Evolutionary conservation across 1,140 invertebrate genomes (phyloP).

Genomic region (Tetragonula clypearis): DNA sequence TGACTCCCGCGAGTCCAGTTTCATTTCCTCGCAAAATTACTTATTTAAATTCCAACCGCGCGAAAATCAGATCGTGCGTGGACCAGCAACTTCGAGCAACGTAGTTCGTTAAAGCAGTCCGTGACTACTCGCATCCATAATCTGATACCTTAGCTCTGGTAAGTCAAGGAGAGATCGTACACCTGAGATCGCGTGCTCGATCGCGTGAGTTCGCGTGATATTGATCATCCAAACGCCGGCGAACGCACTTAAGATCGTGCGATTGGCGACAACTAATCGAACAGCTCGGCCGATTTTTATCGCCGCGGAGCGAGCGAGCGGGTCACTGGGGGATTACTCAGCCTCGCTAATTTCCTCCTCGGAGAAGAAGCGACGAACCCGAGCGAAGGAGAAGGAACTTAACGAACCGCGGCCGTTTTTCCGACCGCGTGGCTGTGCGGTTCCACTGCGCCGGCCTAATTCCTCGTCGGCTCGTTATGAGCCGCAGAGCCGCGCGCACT

Average conservation of each 20-base stretch:
- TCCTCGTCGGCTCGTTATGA: conserved; percentile 44
- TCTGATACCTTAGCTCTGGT: not conserved
- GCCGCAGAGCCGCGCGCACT: conserved; percentile 40
- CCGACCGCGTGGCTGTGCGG: conserved; percentile 18
- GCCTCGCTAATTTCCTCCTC: not conserved
- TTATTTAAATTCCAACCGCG: conserved; percentile 26
- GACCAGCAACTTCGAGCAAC: conserved; percentile 4
- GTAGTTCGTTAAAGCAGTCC: not conserved
- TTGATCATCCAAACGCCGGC: conserved; percentile 32
- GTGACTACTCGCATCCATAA: conserved; percentile 1
- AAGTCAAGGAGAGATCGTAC: not conserved
- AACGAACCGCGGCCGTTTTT: conserved; percentile 36
- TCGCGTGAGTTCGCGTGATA: conserved; percentile 55
- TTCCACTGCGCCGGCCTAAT: conserved; percentile 37
- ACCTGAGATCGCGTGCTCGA: not conserved
- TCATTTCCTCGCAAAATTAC: conserved; percentile 36
- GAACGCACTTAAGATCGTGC: conserved; percentile 51
- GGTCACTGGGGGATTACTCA: conserved; percentile 22
- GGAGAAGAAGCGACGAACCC: not conserved
- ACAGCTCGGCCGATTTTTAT: not conserved
- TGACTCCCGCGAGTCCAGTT: not conserved
- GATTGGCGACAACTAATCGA: conserved; percentile 26
- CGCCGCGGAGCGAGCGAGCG: conserved; percentile 9
- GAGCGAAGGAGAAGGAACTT: not conserved
- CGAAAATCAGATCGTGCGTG: conserved; percentile 44